Base-by-base conservation (phyloP, 2,797 vertebrate genomes). In the Phoeniculus purpureus region DNA sequence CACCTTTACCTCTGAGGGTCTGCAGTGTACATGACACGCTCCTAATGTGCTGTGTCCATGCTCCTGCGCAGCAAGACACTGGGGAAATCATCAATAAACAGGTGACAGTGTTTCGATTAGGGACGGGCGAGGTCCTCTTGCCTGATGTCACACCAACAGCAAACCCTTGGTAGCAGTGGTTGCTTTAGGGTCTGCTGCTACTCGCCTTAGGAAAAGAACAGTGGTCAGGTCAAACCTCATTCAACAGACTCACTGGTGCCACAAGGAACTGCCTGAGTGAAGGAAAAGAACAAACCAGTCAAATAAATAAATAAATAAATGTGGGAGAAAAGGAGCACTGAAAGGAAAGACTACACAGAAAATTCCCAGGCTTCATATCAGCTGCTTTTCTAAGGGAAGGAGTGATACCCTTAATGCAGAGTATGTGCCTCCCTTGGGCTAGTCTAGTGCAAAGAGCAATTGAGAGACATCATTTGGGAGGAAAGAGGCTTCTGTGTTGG, bases 361-460 rank as follows among this genome's bases (percentile, higher is more conserved):
- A 85, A 94, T 78, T 72, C 85, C 76, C 90, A 31, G 88, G 81
- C 48, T 84, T 70, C 59, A 7, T 43, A 82, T 75, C 68, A 64
- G 73, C 92, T 73, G 22, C 85, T 91, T 89, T 95, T 56, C 75
- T 70, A 75, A 48, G 34, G 94, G 83, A 65, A 76, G 85, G 34
- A 92, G 27, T 17, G 45, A 87, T 90, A 73, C 58, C 79, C 92
- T 93, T 94, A 92, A 90, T 85, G 86, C 65, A 87, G 84, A 85
- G 80, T 85, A 81, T 68, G 75, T 92, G 81, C 79, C 73, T 94
- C 95, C 90, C 94, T 76, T 91, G 93, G 87, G 94, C 86, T 87
- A 94, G 55, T 66, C 84, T 72, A 81, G 84, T 90, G 87, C 88
- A 92, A 95, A 93, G 88, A 92, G 94, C 89, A 89, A 90, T 90